These are phyloP conservation scores for Platysteira castanea DNA, from an alignment of 2,113 vertebrate genomes.

Conservation along the genomic window DNA sequence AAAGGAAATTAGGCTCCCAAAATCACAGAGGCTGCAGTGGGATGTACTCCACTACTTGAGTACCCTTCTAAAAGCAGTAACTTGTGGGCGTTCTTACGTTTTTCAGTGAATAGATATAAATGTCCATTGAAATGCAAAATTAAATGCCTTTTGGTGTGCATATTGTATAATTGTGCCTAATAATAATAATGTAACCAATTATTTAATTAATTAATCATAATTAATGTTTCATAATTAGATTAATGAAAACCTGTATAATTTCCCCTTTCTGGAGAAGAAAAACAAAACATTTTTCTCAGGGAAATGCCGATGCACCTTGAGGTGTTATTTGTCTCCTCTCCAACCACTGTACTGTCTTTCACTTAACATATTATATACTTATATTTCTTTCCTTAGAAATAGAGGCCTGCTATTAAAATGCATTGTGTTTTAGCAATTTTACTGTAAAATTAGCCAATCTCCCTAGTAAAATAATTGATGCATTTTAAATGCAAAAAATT, in stretches of 20 bases:
- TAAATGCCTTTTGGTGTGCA: neutral
- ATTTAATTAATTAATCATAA: neutral
- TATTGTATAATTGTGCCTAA: neutral
- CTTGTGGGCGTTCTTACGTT: neutral
- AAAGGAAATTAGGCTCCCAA: neutral
- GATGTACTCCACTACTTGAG: neutral
- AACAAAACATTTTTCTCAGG: neutral
- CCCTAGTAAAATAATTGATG: neutral
- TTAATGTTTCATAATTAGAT: neutral
- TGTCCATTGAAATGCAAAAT: neutral
- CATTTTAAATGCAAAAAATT: neutral
- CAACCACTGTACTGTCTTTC: neutral
- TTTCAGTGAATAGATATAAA: conserved; percentile 5
- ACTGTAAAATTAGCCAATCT: neutral
- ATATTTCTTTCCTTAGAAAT: neutral
- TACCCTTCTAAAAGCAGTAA: neutral
- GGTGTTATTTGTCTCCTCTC: neutral
- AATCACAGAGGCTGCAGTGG: neutral
- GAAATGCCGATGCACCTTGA: neutral
- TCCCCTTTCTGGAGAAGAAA: neutral
- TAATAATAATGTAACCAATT: neutral
- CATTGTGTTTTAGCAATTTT: neutral
- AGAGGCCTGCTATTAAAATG: neutral
- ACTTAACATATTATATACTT: neutral
- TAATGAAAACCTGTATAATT: neutral